Evolutionary conservation across 1,140 invertebrate species (phyloP), one percentile per base, ranked within the genome.

Genomic region (Drosophila mayri): DNA sequence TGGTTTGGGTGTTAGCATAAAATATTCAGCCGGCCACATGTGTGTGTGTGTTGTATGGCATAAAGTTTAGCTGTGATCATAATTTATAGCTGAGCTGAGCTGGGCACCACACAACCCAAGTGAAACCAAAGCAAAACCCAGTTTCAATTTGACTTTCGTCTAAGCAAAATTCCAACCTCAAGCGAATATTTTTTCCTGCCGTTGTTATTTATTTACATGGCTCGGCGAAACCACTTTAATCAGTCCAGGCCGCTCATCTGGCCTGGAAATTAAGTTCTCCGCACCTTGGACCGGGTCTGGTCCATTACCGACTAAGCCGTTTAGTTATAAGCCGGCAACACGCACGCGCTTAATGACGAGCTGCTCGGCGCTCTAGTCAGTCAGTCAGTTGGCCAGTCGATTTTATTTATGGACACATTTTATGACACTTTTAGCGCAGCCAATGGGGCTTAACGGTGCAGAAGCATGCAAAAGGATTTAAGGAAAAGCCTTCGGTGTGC

Each of bases 21-120:
- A 90, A 88, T 88, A 88, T 88, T 90, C 87, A 88, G 64, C 81
- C 52, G 81, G 65, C 77, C 85, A 90, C 85, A 84, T 79, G 84
- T 79, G 65, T 72, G 52, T 70, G 18, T 68, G 12, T 32, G 30
- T 76, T 63, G 76, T 55, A 43, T 46, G 63, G 62, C 74, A 76
- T 79, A 79, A 78, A 87, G 67, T 81, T 85, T 80, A 71, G 83
- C 79, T 86, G 79, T 82, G 80, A 86, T 86, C 83, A 88, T 86
- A 86, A 86, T 86, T 86, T 86, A 86, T 86, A 61, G 83, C 49
- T 38, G 52, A 54, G 50, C 50, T 37, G 50, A n/a, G 50, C 50
- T 66, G 63, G 22, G 32, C 18, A 20, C 44, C 54, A 22, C 25
- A 25, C 4, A 25, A 25, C 50, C 58, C 3, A 41, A 35, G 3